phyloP scores from a whole-genome alignment of 2,888 invertebrate species.

The Pedicia rivosa region DNA sequence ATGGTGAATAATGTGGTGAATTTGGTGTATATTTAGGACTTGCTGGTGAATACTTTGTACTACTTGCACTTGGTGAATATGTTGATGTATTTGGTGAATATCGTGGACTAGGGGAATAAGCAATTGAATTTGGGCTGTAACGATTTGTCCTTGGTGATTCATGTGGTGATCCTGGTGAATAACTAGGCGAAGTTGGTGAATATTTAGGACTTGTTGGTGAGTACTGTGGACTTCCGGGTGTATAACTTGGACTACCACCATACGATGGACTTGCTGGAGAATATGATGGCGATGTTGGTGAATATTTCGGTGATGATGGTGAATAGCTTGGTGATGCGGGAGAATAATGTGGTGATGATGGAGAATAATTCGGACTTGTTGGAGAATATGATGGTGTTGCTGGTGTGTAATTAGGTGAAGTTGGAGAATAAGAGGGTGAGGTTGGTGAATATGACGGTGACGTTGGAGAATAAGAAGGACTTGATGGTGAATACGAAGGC shows the following conservation, averaged over 20 bases:
- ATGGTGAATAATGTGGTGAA: slow-evolving; percentile 40
- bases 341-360: slow-evolving; percentile 54
- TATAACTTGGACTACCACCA: slow-evolving; percentile 39
- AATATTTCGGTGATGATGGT: slow-evolving; percentile 46
- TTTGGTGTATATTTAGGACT: slow-evolving; percentile 52
- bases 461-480: slow-evolving; percentile 13
- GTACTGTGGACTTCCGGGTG: slow-evolving; percentile 49
- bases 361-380: slow-evolving; percentile 70
- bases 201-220: slow-evolving; percentile 69
- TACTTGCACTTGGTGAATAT: slow-evolving; percentile 63
- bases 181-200: slow-evolving; percentile 71
- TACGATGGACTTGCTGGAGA: slow-evolving; percentile 47
- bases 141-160: slow-evolving; percentile 47
- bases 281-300: slow-evolving; percentile 61
- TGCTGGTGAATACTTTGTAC: slow-evolving; percentile 68
- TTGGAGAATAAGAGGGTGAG: slow-evolving; percentile 50
- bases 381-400: slow-evolving; percentile 67
- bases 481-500: slow-evolving; percentile 7
- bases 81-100: slow-evolving; percentile 76
- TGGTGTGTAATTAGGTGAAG: slow-evolving; percentile 63
- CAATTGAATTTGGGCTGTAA: slow-evolving; percentile 39
- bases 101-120: slow-evolving; percentile 63
- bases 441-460: slow-evolving; percentile 42
- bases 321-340: slow-evolving; percentile 45
- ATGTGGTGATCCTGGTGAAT: slow-evolving; percentile 74